These are phyloP conservation scores for Eupithecia vulgata DNA, from an alignment of 2,888 invertebrate genomes.

Conservation along the genomic window DNA sequence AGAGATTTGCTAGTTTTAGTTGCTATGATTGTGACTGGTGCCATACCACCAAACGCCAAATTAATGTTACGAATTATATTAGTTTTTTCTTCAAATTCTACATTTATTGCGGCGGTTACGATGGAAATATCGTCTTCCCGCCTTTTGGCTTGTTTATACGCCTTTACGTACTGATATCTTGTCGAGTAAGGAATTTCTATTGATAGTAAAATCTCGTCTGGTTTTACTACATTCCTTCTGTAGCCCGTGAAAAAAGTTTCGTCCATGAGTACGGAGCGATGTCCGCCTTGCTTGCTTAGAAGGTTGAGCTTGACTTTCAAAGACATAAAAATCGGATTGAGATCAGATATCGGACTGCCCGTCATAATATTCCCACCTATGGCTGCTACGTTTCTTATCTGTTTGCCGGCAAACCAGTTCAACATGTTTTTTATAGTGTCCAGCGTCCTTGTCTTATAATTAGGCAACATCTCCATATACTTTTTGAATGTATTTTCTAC, in stretches of 20 bases:
- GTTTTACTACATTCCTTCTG: constrained; percentile 87
- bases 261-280: constrained; percentile 87
- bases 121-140: constrained; percentile 96
- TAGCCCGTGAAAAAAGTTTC: constrained; percentile 92
- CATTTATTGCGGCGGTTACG: constrained; percentile 91
- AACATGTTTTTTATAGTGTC: constrained; percentile 91
- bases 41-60: constrained; percentile 97
- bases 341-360: constrained; percentile 97
- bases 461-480: constrained; percentile 83
- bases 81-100: constrained; percentile 84
- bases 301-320: constrained; percentile 90
- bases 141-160: constrained; percentile 93
- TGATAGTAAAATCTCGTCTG: constrained; percentile 89
- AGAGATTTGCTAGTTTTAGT: constrained; percentile 86
- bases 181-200: constrained; percentile 89
- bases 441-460: constrained; percentile 87
- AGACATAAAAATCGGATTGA: constrained; percentile 96
- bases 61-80: constrained; percentile 84
- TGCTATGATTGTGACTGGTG: constrained; percentile 93
- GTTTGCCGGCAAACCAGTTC: constrained; percentile 97
- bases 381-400: constrained; percentile 97
- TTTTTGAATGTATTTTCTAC: constrained; percentile 87
- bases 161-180: constrained; percentile 88
- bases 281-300: constrained; percentile 81
- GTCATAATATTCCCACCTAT: constrained; percentile 98